A percentile compares a stretch with the other conserved stretches of the same genome.
phyloP scores from a whole-genome alignment of 2,113 vertebrate genomes.

The Sceloporus tristichus region DNA sequence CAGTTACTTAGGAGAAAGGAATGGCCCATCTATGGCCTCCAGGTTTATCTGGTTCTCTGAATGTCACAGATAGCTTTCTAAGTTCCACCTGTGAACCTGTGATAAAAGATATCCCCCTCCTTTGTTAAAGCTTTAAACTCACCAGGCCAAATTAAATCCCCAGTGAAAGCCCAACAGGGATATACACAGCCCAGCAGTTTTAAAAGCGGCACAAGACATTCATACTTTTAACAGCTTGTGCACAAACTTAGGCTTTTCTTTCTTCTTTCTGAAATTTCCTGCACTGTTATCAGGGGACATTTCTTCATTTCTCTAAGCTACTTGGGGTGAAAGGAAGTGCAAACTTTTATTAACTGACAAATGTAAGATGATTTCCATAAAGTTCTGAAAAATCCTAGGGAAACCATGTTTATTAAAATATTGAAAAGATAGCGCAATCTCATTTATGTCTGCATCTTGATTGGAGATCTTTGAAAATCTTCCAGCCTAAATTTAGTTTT shows the following conservation, averaged over 20 bases:
- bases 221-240: constrained; percentile 10
- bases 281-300: not conserved
- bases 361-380: not conserved
- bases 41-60: not conserved
- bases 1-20: constrained; percentile 31
- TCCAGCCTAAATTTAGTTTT: not conserved
- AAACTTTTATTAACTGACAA: not conserved
- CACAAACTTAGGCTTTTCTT: not conserved
- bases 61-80: constrained; percentile 15
- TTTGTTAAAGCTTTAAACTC: constrained; percentile 12
- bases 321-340: not conserved
- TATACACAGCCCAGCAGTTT: not conserved
- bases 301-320: not conserved
- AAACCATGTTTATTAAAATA: not conserved
- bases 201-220: constrained; percentile 14
- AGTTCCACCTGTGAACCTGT: not conserved
- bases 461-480: not conserved
- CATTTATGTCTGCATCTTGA: not conserved
- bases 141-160: constrained; percentile 10
- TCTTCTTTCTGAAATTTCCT: not conserved
- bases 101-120: not conserved
- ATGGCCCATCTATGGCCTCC: constrained; percentile 9
- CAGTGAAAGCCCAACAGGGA: constrained; percentile 12
- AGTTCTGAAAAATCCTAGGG: not conserved
- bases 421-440: not conserved